Evolutionary conservation across 2,797 vertebrate genomes (phyloP).

Genomic region (Acrossocheilus fasciatus): DNA sequence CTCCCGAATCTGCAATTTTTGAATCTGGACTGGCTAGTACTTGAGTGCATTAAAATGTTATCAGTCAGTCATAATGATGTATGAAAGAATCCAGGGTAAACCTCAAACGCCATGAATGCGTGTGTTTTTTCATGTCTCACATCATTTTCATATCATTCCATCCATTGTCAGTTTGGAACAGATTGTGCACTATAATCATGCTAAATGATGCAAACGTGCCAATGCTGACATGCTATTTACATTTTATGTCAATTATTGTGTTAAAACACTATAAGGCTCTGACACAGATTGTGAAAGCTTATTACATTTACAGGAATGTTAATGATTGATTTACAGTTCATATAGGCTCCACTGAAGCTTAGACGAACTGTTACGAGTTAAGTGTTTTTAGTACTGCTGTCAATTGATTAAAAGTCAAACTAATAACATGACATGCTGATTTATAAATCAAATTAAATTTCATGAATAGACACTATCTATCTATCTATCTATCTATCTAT

Average conservation of each 20-base stretch:
- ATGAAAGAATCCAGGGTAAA: constrained; percentile 23
- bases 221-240: constrained; percentile 33
- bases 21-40: background rate
- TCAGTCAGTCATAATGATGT: constrained; percentile 31
- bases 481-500: too few relatives aligned
- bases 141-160: constrained; percentile 14
- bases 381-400: constrained; percentile 2
- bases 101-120: constrained; percentile 3
- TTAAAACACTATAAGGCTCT: background rate
- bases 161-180: constrained; percentile 2
- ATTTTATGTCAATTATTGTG: constrained; percentile 16
- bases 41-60: constrained; percentile 32
- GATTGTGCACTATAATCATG: constrained; percentile 3
- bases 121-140: constrained; percentile 34
- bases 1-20: background rate
- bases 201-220: background rate
- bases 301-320: constrained; percentile 1
- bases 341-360: background rate
- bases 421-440: background rate
- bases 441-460: background rate
- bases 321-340: constrained; percentile 35
- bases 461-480: background rate
- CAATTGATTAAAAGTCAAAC: background rate
- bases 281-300: constrained; percentile 9
- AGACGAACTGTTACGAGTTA: background rate